Percentiles rank a stretch among this genome's conserved stretches.
Conservation (phyloP, 2,888 invertebrate species). For the Dimorphilus gyrociliatus region DNA sequence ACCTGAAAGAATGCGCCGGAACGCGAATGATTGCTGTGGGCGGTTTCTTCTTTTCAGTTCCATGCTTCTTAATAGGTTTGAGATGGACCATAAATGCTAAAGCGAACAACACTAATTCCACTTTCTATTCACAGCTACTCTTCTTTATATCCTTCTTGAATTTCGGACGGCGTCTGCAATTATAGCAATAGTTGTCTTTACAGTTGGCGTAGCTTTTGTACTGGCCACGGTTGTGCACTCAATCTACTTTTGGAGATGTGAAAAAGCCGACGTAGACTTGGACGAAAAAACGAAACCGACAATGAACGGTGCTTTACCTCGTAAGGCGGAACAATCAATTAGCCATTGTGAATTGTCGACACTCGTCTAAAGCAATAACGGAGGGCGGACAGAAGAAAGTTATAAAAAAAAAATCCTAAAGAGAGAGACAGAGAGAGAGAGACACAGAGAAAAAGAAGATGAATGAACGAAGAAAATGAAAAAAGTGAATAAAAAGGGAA, state of each 20-base stretch:
- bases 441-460: too few species aligned
- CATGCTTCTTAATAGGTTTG: conserved; percentile 72
- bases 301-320: too few species aligned
- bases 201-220: conserved; percentile 77
- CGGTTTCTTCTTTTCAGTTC: conserved; percentile 84
- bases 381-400: too few species aligned
- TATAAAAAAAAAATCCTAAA: too few species aligned
- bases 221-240: conserved; percentile 86
- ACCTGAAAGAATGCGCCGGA: conserved; percentile 74
- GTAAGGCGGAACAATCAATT: too few species aligned
- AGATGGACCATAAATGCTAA: background rate
- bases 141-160: conserved; percentile 76
- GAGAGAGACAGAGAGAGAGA: too few species aligned
- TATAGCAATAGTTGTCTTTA: conserved; percentile 70
- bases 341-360: conserved; percentile 9
- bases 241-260: conserved; percentile 69
- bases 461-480: too few species aligned
- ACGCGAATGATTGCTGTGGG: conserved; percentile 78
- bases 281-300: too few species aligned
- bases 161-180: conserved; percentile 81
- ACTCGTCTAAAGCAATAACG: conserved; percentile 10
- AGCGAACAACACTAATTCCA: background rate
- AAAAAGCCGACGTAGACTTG: conserved; percentile 22
- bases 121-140: conserved; percentile 52
- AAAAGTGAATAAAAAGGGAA: too few species aligned